Evolutionary conservation across 2,113 vertebrate genomes (phyloP).

Genomic region (Myocastor coypus): DNA sequence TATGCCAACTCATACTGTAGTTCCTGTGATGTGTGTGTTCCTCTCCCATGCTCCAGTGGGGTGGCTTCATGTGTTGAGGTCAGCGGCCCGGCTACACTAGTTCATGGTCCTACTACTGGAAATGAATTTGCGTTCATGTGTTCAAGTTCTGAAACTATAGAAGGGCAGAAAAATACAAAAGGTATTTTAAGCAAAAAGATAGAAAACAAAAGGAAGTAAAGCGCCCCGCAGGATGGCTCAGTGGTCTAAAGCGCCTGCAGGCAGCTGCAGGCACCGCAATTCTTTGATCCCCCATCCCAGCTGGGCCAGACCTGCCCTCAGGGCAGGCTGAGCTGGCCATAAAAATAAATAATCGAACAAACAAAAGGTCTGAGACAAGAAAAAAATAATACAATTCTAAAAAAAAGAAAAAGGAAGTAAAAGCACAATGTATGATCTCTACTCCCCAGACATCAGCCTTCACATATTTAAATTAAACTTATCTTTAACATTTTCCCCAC

Average conservation of each 20-base stretch:
- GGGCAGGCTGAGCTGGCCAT: too few relatives aligned
- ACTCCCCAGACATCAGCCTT: not conserved
- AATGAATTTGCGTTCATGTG: not conserved
- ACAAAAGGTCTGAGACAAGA: too few relatives aligned
- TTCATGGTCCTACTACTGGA: not conserved
- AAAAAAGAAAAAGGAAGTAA: conserved; percentile 49
- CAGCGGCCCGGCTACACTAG: not conserved
- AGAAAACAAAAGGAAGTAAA: conserved; percentile 51
- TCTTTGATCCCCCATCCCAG: too few relatives aligned
- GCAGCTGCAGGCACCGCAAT: too few relatives aligned
- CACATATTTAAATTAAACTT: not conserved
- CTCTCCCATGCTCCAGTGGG: not conserved
- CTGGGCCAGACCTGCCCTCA: too few relatives aligned
- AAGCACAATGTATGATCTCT: not conserved
- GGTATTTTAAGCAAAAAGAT: not conserved
- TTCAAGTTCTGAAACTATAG: not conserved
- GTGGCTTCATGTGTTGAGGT: not conserved
- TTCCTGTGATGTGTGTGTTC: not conserved
- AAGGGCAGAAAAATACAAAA: not conserved
- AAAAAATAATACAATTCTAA: too few relatives aligned
- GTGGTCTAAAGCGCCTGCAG: too few relatives aligned
- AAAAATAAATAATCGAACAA: too few relatives aligned
- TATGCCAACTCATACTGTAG: not conserved
- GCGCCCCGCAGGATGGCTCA: too few relatives aligned
- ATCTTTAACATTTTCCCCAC: not conserved